Evolutionary conservation across 2,113 vertebrate genomes (phyloP).

Genomic region (Elanus axillaris): DNA sequence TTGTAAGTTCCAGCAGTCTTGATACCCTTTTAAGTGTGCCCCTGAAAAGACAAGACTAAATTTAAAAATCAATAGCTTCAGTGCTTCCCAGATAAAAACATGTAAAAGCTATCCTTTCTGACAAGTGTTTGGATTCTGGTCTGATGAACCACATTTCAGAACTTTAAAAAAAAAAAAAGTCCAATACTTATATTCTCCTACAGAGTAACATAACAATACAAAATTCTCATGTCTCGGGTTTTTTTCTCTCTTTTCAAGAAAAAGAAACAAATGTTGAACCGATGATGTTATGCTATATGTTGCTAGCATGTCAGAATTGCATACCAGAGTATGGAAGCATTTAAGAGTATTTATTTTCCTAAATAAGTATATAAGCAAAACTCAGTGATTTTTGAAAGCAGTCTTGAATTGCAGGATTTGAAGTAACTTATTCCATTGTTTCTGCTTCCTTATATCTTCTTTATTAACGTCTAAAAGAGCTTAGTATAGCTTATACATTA

Average conservation of each 20-base stretch:
- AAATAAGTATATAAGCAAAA: not conserved
- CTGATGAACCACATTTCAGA: slow-evolving; percentile 41
- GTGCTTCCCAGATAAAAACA: slow-evolving; percentile 18
- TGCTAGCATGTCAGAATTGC: not conserved
- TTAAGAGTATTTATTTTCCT: not conserved
- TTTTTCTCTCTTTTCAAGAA: not conserved
- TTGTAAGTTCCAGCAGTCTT: not conserved
- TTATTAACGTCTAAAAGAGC: not conserved
- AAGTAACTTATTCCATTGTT: not conserved
- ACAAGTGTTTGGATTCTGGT: slow-evolving; percentile 37
- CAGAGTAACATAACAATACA: not conserved
- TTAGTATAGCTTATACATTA: not conserved
- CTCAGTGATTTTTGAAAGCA: not conserved
- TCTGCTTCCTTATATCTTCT: not conserved
- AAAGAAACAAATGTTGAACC: not conserved
- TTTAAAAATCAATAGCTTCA: slow-evolving; percentile 56
- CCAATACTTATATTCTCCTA: not conserved
- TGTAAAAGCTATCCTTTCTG: slow-evolving; percentile 23
- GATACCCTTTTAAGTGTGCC: not conserved
- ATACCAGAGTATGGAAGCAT: not conserved
- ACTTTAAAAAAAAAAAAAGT: not conserved
- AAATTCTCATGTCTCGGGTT: not conserved
- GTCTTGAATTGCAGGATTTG: not conserved
- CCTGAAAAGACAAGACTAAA: not conserved
- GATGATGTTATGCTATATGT: not conserved